Evolutionary conservation across 2,113 vertebrate genomes (phyloP), one percentile per base, ranked within the genome.

Genomic region (Toxostoma redivivum): DNA sequence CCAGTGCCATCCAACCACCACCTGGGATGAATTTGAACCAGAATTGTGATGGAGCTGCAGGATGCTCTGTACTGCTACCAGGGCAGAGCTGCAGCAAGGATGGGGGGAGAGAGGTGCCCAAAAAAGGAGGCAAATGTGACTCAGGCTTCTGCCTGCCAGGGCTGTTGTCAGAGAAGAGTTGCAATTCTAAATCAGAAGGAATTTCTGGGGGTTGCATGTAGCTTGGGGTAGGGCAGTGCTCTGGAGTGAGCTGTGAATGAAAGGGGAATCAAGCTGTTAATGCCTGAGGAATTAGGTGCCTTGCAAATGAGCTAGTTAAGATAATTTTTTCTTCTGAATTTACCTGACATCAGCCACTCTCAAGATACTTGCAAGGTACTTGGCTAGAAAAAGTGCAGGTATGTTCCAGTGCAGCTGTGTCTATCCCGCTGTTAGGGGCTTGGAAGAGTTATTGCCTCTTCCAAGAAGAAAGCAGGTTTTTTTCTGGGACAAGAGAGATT

Each of bases 381-480:
- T 93, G 94, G 91, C 90, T 91, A 90, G 67, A 57, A 92, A 76
- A 90, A 60, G 13, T 45, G 82, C 47, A 93, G 90, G 92, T 94
- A 82, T 88, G 81, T 88, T 96, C 71, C 71, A 94, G 38, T 66
- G 78, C 90, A 95, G 93, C 96, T 97, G 92, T 85, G 74, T 73
- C 81, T 91, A 50, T 95, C 3, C 42, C 81, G 42, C 88, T 80
- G 25, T 86, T 82, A 91, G 58, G 47, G 60, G 44, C 44, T 95
- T 92, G 71, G 79, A 94, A 93, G 40, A 19, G 31, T 92, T 92
- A 77, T 90, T 90, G 33, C 38, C 54, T 87, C 56, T 90, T 87
- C 71, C 71, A 85, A 92, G 91, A 91, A 90, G 78, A 93, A 94
- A 95, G 56, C 13, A 0, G 0, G 15, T 50, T 56, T 77, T 65